Percentiles rank a stretch among this genome's conserved stretches.
These are phyloP conservation scores for Poecilia picta DNA, from an alignment of 2,797 vertebrate species.

Conservation along the genomic window DNA sequence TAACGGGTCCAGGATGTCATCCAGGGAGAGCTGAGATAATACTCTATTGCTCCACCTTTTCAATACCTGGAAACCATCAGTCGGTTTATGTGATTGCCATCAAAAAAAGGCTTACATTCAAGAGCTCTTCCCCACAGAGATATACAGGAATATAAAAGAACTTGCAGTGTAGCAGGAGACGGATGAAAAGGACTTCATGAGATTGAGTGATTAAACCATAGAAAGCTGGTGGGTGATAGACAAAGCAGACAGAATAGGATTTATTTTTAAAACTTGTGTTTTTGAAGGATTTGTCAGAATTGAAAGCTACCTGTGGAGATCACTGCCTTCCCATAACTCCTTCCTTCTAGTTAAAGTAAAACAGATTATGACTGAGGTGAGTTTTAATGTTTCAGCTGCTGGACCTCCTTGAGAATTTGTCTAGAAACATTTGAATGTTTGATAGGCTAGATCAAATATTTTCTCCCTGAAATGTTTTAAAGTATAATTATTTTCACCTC, in stretches of 20 bases:
- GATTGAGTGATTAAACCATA: slow-evolving; percentile 8
- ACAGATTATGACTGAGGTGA: neutral
- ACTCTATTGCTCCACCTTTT: neutral
- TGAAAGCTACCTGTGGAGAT: neutral
- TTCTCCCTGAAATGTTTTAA: neutral
- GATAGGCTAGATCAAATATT: neutral
- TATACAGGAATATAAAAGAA: slow-evolving; percentile 11
- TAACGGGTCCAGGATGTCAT: slow-evolving; percentile 23
- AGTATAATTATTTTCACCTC: neutral
- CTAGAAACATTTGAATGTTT: neutral
- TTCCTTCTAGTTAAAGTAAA: neutral
- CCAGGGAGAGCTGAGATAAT: slow-evolving; percentile 29
- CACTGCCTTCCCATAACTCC: neutral
- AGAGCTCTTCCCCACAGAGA: slow-evolving; percentile 22
- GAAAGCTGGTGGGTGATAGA: neutral
- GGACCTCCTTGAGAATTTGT: neutral
- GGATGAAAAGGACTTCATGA: slow-evolving; percentile 37
- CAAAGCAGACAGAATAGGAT: neutral
- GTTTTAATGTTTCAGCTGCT: neutral
- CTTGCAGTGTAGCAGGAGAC: neutral
- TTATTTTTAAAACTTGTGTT: slow-evolving; percentile 3
- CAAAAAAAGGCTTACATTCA: slow-evolving; percentile 16
- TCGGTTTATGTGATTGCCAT: slow-evolving; percentile 21
- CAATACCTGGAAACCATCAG: slow-evolving; percentile 21
- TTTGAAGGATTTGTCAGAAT: neutral